These are phyloP conservation scores for Drosophila simulans DNA, from an alignment of 1,140 invertebrate genomes.

Conservation along the genomic window DNA sequence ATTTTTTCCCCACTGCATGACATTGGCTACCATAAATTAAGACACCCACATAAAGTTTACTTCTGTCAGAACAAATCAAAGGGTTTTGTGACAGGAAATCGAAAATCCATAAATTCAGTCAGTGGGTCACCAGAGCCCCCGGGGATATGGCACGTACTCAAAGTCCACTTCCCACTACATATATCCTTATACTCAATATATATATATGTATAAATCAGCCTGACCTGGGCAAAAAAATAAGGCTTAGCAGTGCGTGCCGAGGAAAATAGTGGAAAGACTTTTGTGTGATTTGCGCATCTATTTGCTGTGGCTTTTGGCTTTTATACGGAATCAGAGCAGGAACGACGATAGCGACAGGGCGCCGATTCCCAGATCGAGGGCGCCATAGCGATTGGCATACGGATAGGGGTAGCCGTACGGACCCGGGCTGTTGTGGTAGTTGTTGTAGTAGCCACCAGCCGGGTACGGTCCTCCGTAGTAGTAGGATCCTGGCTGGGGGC, in stretches of 20 bases:
- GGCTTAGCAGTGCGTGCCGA: slow-evolving; percentile 23
- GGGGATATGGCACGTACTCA: slow-evolving; percentile 27
- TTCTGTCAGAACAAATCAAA: neutral
- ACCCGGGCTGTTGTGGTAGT: slow-evolving; percentile 26
- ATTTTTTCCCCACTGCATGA: too few relatives aligned
- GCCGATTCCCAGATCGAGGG: slow-evolving; percentile 59
- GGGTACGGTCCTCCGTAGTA: slow-evolving; percentile 47
- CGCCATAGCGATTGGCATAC: slow-evolving; percentile 47
- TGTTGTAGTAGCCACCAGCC: slow-evolving; percentile 27
- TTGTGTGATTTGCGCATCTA: slow-evolving; percentile 10
- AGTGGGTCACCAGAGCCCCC: slow-evolving; percentile 30
- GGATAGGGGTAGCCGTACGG: slow-evolving; percentile 48
- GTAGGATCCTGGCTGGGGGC: slow-evolving; percentile 30
- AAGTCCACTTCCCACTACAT: neutral
- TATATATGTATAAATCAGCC: neutral
- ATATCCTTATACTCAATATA: too few relatives aligned
- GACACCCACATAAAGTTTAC: neutral
- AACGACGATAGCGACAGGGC: slow-evolving; percentile 62
- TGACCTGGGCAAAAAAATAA: slow-evolving; percentile 3
- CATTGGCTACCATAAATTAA: neutral
- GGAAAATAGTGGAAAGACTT: slow-evolving; percentile 30
- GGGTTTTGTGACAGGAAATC: slow-evolving; percentile 8
- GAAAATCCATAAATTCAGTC: slow-evolving; percentile 17
- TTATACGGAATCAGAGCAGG: slow-evolving; percentile 48
- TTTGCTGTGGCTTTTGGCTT: slow-evolving; percentile 33